Conservation (phyloP, 1,140 invertebrate species). For the Tetraneura akinire region DNA sequence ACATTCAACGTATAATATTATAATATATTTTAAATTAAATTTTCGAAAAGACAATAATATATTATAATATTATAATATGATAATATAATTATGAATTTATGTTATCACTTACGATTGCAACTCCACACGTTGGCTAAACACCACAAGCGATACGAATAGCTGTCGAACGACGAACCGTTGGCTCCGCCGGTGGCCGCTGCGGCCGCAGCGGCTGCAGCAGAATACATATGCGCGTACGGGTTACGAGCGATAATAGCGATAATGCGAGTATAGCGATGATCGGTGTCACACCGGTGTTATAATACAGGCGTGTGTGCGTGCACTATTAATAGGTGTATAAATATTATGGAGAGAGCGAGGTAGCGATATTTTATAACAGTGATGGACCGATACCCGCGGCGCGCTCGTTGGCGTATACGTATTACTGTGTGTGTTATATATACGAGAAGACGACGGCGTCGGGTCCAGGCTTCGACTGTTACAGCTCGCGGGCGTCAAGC, state of each 20-base stretch:
- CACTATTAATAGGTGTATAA: too few species aligned
- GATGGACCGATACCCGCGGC: too few species aligned
- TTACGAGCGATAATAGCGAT: background rate
- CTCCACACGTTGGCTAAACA: slow-evolving; percentile 72
- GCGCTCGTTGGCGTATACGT: slow-evolving; percentile 57
- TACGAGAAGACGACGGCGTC: slow-evolving; percentile 62
- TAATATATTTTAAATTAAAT: too few species aligned
- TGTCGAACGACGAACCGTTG: slow-evolving; percentile 64
- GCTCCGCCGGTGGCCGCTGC: slow-evolving; percentile 44
- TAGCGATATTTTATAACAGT: too few species aligned
- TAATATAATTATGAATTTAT: too few species aligned
- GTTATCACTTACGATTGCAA: slow-evolving; percentile 71
- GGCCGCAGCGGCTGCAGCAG: slow-evolving; percentile 37
- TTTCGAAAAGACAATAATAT: too few species aligned
- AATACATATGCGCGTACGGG: slow-evolving; percentile 21
- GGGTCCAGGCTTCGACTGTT: slow-evolving; percentile 66
- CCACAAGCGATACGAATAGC: slow-evolving; percentile 71
- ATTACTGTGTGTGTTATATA: too few species aligned
- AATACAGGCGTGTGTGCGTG: background rate
- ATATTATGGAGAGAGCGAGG: background rate
- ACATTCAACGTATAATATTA: too few species aligned
- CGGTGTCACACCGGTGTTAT: background rate
- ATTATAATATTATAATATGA: too few species aligned
- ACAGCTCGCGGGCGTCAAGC: slow-evolving; percentile 55
- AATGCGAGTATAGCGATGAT: background rate